These are phyloP conservation scores for Thunnus thynnus DNA, from an alignment of 2,113 vertebrate species.

Conservation along the genomic window DNA sequence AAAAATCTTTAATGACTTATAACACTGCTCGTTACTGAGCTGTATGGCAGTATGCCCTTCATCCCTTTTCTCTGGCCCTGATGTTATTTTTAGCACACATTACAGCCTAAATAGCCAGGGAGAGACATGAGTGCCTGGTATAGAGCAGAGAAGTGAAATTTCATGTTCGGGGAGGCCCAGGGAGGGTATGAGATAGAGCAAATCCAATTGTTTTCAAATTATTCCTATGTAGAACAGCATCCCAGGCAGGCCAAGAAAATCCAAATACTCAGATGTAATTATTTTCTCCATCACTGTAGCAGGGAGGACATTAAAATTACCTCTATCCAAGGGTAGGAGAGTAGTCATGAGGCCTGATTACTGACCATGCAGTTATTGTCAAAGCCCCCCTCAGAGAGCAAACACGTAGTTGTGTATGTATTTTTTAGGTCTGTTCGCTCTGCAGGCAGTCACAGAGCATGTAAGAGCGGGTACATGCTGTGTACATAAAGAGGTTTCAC, in stretches of 20 bases:
- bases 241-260: constrained; percentile 41
- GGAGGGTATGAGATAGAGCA: constrained; percentile 54
- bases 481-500: constrained; percentile 3
- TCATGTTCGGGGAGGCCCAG: constrained; percentile 57
- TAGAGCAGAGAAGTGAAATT: constrained; percentile 69
- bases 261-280: constrained; percentile 69
- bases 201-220: constrained; percentile 76
- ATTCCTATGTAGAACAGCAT: constrained; percentile 71
- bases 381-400: constrained; percentile 26
- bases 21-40: constrained; percentile 53
- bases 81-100: constrained; percentile 66
- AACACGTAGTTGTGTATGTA: background rate
- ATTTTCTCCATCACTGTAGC: constrained; percentile 42
- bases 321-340: constrained; percentile 30
- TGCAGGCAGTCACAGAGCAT: background rate
- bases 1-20: constrained; percentile 70
- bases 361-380: constrained; percentile 51
- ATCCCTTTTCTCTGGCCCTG: constrained; percentile 24
- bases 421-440: constrained; percentile 13
- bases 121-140: constrained; percentile 41
- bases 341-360: constrained; percentile 55
- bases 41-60: constrained; percentile 52
- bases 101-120: constrained; percentile 33
- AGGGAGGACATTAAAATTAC: constrained; percentile 50
- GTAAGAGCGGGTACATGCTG: constrained; percentile 8